Percentiles rank a stretch among this genome's conserved stretches.
phyloP scores from a whole-genome alignment of 2,113 vertebrate genomes.

The Balaeniceps rex region DNA sequence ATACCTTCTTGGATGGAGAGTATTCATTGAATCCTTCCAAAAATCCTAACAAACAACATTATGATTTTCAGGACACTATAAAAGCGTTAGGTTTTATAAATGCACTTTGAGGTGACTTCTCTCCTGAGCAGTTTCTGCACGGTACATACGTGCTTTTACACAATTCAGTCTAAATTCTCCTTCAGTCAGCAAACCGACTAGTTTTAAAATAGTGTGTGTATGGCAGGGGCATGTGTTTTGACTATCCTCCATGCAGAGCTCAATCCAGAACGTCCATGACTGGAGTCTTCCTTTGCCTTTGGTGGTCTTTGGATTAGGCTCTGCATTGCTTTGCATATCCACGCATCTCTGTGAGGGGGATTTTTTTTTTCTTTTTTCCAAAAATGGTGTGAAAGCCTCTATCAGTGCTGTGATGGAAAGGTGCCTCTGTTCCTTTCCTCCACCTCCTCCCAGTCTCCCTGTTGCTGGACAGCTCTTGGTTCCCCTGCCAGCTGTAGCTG shows the following conservation, averaged over 20 bases:
- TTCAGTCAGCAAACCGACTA: not conserved
- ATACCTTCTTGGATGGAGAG: not conserved
- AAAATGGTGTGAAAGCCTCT: not conserved
- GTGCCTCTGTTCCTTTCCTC: not conserved
- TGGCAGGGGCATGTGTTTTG: not conserved
- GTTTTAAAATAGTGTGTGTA: not conserved
- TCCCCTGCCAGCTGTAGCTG: not conserved
- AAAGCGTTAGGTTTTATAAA: not conserved
- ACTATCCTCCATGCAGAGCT: not conserved
- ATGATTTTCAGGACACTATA: not conserved
- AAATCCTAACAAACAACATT: not conserved
- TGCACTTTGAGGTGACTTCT: not conserved
- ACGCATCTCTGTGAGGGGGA: not conserved
- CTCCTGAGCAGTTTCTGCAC: not conserved
- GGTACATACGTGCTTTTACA: not conserved
- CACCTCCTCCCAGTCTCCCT: not conserved
- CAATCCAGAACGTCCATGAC: not conserved
- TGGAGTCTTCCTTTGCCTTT: not conserved
- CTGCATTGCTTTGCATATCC: fast-evolving
- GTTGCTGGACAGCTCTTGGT: not conserved
- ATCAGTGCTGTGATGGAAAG: not conserved
- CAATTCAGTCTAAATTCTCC: not conserved
- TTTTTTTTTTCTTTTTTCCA: not conserved
- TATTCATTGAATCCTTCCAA: not conserved
- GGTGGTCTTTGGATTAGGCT: not conserved